Conservation (phyloP, 2,888 invertebrate genomes). For the Chloromyia formosa region DNA sequence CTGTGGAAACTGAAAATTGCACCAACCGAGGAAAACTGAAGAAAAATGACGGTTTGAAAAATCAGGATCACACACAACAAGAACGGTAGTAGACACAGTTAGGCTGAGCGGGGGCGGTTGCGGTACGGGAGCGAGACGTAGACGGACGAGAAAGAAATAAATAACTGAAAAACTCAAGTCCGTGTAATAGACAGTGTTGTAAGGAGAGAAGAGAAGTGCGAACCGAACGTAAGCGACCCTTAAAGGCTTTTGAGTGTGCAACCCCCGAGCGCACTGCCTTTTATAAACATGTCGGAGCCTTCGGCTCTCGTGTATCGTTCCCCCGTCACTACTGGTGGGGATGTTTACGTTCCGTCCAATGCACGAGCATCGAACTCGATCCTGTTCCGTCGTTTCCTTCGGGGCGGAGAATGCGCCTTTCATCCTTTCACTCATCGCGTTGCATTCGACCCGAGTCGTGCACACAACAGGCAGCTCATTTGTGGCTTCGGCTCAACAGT, state of each 20-base stretch:
- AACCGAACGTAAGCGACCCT: slow-evolving; percentile 66
- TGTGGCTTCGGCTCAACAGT: not conserved
- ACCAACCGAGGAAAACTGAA: slow-evolving; percentile 23
- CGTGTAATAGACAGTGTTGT: slow-evolving; percentile 59
- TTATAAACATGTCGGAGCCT: slow-evolving; percentile 56
- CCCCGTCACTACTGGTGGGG: slow-evolving; percentile 45
- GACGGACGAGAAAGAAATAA: slow-evolving; percentile 53
- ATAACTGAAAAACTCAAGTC: slow-evolving; percentile 58
- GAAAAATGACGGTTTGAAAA: slow-evolving; percentile 45
- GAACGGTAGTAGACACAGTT: slow-evolving; percentile 46
- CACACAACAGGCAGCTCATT: slow-evolving; percentile 30
- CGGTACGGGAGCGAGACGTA: slow-evolving; percentile 27
- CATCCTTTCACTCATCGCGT: slow-evolving; percentile 8
- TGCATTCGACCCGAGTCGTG: slow-evolving; percentile 7
- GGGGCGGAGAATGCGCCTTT: slow-evolving; percentile 41
- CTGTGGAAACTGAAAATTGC: slow-evolving; percentile 15
- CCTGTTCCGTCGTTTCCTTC: slow-evolving; percentile 31
- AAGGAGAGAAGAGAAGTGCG: slow-evolving; percentile 66
- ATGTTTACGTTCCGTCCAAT: slow-evolving; percentile 46
- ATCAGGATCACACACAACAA: slow-evolving; percentile 45
- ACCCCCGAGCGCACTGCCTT: slow-evolving; percentile 59
- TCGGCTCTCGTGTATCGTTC: slow-evolving; percentile 34
- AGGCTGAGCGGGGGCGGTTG: slow-evolving; percentile 25
- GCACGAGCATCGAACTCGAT: slow-evolving; percentile 6
- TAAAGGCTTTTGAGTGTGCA: slow-evolving; percentile 65